Percentiles rank a stretch among this genome's conserved stretches.
Conservation (phyloP, 1,140 invertebrate species). For the Leguminivora glycinivorella region DNA sequence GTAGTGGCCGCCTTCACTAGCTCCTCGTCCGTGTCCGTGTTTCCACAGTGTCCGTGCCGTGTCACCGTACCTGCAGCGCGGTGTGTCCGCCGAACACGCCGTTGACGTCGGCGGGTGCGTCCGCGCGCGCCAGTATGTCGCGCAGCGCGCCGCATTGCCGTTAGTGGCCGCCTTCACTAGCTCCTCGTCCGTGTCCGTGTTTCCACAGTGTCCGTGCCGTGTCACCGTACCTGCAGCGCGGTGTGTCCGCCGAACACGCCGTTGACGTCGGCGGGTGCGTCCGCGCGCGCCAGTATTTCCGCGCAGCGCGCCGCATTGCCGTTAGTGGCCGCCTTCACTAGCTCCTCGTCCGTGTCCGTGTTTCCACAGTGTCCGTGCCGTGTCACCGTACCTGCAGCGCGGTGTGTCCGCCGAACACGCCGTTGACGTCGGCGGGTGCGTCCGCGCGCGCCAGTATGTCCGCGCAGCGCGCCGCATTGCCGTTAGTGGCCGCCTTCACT, state of each 20-base stretch:
- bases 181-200: constrained; percentile 94
- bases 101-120: constrained; percentile 87
- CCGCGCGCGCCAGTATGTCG: constrained; percentile 87
- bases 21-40: constrained; percentile 91
- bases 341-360: constrained; percentile 94
- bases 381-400: not conserved
- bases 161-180: constrained; percentile 96
- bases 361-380: too few relatives aligned
- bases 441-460: too few relatives aligned
- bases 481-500: constrained; percentile 98
- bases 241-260: not conserved
- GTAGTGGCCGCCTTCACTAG: constrained; percentile 88
- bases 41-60: too few relatives aligned
- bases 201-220: too few relatives aligned
- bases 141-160: constrained; percentile 91
- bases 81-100: constrained; percentile 96
- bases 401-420: constrained; percentile 89
- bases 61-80: constrained; percentile 87
- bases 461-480: constrained; percentile 81
- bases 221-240: constrained; percentile 58
- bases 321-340: constrained; percentile 84
- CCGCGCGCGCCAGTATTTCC: too few relatives aligned
- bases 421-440: constrained; percentile 42
- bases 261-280: too few relatives aligned
- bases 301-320: not conserved